A percentile compares a stretch with the other conserved stretches of the same genome.
Evolutionary conservation across 2,797 vertebrate genomes (phyloP).

Genomic region (Florisuga fusca): DNA sequence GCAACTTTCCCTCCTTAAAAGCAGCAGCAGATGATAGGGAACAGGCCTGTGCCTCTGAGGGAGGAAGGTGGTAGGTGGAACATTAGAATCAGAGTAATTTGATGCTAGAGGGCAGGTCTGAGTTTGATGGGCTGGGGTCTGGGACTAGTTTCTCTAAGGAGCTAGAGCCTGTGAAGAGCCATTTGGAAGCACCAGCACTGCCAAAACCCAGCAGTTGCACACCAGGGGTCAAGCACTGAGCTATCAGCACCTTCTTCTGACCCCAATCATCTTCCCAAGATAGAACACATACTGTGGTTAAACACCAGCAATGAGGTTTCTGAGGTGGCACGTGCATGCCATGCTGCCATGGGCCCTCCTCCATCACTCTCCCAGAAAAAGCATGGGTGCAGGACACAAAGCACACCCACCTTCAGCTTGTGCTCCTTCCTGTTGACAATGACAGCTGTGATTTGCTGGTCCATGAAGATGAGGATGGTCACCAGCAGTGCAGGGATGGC

Average conservation of each 20-base stretch:
- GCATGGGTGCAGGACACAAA: accelerated
- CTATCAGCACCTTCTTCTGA: not conserved
- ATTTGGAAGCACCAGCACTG: not conserved
- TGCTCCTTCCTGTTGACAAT: slow-evolving; percentile 98
- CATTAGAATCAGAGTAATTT: not conserved
- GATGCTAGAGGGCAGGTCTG: not conserved
- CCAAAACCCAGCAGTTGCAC: not conserved
- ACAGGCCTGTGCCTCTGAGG: not conserved
- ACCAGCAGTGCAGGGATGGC: slow-evolving; percentile 93
- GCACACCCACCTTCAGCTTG: slow-evolving; percentile 90
- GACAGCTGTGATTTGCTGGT: slow-evolving; percentile 97
- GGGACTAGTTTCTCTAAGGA: not conserved
- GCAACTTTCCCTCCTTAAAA: not conserved
- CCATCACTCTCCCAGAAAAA: not conserved
- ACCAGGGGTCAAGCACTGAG: not conserved
- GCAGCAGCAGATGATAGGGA: not conserved
- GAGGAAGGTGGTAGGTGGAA: not conserved
- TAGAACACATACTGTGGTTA: not conserved
- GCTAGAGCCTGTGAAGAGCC: not conserved
- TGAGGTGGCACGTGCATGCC: not conserved
- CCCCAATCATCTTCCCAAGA: not conserved
- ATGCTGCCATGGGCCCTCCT: not conserved
- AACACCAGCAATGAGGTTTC: not conserved
- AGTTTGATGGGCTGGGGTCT: not conserved
- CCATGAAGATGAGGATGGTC: slow-evolving; percentile 98